phyloP scores from a whole-genome alignment of 2,113 vertebrate species.

The Xenopus laevis region DNA sequence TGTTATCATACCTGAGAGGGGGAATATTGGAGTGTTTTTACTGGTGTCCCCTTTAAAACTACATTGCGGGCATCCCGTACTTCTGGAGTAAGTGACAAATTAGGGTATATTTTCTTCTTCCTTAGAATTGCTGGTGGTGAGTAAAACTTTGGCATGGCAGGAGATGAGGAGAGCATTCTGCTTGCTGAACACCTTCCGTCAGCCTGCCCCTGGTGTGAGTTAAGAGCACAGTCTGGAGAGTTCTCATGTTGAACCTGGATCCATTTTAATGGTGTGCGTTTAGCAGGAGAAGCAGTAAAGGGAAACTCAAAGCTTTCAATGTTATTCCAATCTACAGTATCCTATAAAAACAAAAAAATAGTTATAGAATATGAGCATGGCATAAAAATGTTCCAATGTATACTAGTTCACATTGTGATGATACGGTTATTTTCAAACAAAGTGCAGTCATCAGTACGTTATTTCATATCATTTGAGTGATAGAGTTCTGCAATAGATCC shows the following conservation, averaged over 20 bases:
- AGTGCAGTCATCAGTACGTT: no score
- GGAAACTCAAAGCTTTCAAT: conserved; percentile 79
- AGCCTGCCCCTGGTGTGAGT: conserved; percentile 61
- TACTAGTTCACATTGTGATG: no score
- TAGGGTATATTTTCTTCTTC: conserved; percentile 71
- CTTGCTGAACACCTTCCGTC: conserved; percentile 58
- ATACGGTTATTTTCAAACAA: no score
- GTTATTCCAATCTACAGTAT: conserved; percentile 81
- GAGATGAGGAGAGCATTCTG: conserved; percentile 60
- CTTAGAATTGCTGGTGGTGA: conserved; percentile 72
- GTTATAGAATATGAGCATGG: not conserved
- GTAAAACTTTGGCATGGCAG: conserved; percentile 69
- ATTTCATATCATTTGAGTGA: no score
- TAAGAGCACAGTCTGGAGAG: conserved; percentile 67
- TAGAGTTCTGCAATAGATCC: no score
- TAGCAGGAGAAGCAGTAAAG: conserved; percentile 62
- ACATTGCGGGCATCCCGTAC: conserved; percentile 64
- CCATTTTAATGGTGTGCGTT: conserved; percentile 67
- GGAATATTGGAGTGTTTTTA: conserved; percentile 89
- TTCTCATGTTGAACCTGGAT: conserved; percentile 66
- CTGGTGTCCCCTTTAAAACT: conserved; percentile 82
- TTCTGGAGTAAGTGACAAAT: conserved; percentile 63
- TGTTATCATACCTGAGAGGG: conserved; percentile 79
- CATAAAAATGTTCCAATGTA: not conserved
- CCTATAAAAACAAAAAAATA: conserved; percentile 60